These are phyloP conservation scores for Hesperia comma DNA, from an alignment of 2,888 invertebrate species.

Conservation along the genomic window DNA sequence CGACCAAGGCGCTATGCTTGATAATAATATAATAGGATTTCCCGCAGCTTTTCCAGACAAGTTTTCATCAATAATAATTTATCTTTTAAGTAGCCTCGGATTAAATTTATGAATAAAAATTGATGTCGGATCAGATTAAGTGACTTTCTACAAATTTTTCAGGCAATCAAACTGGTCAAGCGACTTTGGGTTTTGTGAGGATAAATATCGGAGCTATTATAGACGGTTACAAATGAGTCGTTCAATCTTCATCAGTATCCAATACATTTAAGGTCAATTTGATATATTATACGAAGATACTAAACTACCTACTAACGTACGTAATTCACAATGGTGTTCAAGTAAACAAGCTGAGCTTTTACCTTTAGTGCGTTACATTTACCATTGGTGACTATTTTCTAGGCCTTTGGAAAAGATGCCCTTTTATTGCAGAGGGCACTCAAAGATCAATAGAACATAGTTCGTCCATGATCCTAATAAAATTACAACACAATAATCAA, in stretches of 20 bases:
- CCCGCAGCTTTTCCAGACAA: neutral
- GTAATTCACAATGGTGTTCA: too few species aligned
- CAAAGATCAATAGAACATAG: too few species aligned
- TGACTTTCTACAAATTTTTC: neutral
- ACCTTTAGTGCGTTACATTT: too few species aligned
- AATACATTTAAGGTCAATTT: neutral
- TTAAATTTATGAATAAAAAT: constrained; percentile 1
- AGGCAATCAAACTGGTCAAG: neutral
- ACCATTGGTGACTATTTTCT: too few species aligned
- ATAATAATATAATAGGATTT: constrained; percentile 18
- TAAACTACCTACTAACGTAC: neutral
- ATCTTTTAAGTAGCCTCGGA: constrained; percentile 5
- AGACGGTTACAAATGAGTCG: neutral
- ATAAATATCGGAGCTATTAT: neutral
- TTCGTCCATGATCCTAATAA: too few species aligned
- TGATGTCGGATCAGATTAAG: neutral
- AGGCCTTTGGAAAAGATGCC: too few species aligned
- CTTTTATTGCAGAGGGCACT: too few species aligned
- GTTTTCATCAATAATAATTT: constrained; percentile 2
- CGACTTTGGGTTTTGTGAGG: neutral
- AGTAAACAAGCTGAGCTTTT: too few species aligned
- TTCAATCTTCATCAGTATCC: neutral
- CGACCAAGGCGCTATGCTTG: neutral
- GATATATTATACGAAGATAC: neutral
- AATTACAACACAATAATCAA: too few species aligned